phyloP scores from a whole-genome alignment of 2,797 vertebrate species.

The Melopsittacus undulatus region DNA sequence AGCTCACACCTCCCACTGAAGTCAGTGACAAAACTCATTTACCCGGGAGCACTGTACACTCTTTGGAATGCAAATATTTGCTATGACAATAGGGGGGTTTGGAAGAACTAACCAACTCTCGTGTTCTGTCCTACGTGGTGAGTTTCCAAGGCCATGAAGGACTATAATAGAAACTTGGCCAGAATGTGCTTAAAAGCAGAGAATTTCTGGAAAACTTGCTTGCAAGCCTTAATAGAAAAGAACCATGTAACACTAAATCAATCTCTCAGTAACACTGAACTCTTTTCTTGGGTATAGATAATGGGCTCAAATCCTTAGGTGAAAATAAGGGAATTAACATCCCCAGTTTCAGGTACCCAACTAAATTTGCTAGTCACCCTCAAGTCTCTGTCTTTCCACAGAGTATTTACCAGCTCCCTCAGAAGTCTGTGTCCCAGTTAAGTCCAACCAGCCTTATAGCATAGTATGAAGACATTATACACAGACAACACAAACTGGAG shows the following conservation, averaged over 20 bases:
- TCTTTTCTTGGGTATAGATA: background rate
- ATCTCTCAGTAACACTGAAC: background rate
- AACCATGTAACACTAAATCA: fast-evolving
- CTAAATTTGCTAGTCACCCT: background rate
- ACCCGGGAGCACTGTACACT: background rate
- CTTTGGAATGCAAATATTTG: slow-evolving; percentile 20
- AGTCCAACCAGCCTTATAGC: background rate
- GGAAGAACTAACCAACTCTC: background rate
- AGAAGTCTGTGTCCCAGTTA: background rate
- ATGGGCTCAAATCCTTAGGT: background rate
- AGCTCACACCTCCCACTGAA: slow-evolving; percentile 19
- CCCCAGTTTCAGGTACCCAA: background rate
- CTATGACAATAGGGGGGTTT: background rate
- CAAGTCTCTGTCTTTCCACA: background rate
- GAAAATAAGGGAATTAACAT: background rate
- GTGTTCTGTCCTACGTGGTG: background rate
- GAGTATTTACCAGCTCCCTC: background rate
- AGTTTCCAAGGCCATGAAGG: background rate
- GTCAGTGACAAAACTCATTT: background rate
- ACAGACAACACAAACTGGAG: background rate
- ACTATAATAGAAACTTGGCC: background rate
- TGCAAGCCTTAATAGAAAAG: background rate
- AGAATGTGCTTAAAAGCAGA: background rate
- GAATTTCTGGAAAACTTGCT: background rate
- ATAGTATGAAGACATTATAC: background rate